Evolutionary conservation across 2,888 invertebrate species (phyloP).

Genomic region (Cetonia aurata): DNA sequence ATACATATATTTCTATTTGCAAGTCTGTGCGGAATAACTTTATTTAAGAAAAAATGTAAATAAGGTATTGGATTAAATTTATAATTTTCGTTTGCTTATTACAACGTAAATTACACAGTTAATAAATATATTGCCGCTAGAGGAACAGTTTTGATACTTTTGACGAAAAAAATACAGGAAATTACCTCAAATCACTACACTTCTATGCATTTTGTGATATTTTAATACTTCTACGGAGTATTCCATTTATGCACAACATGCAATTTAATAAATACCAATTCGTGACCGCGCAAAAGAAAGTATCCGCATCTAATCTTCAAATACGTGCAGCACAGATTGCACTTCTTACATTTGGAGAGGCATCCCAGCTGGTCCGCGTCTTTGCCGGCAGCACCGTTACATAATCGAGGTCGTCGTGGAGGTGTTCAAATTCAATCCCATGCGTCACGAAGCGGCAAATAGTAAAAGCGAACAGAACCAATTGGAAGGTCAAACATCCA

Average conservation of each 20-base stretch:
- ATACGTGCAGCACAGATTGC: not conserved
- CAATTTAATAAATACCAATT: slow-evolving; percentile 19
- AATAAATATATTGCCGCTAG: too few species aligned
- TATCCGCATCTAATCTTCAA: not conserved
- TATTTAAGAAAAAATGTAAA: too few species aligned
- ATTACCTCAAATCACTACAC: too few species aligned
- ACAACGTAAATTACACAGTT: too few species aligned
- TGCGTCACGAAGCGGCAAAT: slow-evolving; percentile 5
- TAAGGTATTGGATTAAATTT: too few species aligned
- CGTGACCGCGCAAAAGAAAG: slow-evolving; percentile 8
- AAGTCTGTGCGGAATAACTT: too few species aligned
- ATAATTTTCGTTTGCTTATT: too few species aligned
- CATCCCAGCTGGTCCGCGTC: slow-evolving; percentile 2
- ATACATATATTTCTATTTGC: too few species aligned
- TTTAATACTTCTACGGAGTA: not conserved
- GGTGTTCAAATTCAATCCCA: slow-evolving; percentile 21
- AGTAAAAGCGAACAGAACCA: slow-evolving; percentile 2
- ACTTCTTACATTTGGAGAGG: not conserved
- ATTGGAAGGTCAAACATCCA: slow-evolving; percentile 28
- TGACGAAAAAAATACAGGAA: too few species aligned
- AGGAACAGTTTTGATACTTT: too few species aligned
- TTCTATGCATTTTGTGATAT: too few species aligned
- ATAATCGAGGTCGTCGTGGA: slow-evolving; percentile 33
- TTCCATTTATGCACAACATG: not conserved
- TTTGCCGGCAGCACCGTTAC: slow-evolving; percentile 30